Evolutionary conservation across 1,140 invertebrate species (phyloP).

Genomic region (Psilanteris sp.): DNA sequence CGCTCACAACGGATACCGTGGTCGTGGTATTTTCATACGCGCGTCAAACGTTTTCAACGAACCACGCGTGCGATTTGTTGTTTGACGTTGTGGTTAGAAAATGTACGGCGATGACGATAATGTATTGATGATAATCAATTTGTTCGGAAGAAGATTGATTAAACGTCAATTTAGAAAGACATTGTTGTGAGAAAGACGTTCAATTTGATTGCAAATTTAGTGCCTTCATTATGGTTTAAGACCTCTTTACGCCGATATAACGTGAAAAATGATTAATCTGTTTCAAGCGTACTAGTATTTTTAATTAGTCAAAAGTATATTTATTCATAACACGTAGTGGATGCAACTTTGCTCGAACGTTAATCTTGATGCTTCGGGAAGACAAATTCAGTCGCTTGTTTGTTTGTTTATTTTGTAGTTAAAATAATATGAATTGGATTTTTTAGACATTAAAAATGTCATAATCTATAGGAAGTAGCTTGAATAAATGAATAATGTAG

Average conservation of each 20-base stretch:
- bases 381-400: too few relatives aligned
- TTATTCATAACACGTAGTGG: too few relatives aligned
- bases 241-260: too few relatives aligned
- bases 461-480: too few relatives aligned
- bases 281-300: background rate
- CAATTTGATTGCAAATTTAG: conserved; percentile 30
- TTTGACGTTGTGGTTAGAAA: conserved; percentile 24
- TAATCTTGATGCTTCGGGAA: too few relatives aligned
- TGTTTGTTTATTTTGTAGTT: too few relatives aligned
- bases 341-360: too few relatives aligned
- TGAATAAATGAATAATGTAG: too few relatives aligned
- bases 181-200: conserved; percentile 1
- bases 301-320: background rate
- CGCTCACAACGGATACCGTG: conserved; percentile 25
- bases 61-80: conserved; percentile 12
- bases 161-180: conserved; percentile 22
- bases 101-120: conserved; percentile 30
- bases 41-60: conserved; percentile 43
- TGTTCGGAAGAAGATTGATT: conserved; percentile 37
- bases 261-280: conserved; percentile 9
- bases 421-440: too few relatives aligned
- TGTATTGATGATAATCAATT: conserved; percentile 39
- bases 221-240: background rate
- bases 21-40: conserved; percentile 41
- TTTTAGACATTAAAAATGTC: too few relatives aligned